Percentiles rank a stretch among this genome's conserved stretches.
phyloP scores from a whole-genome alignment of 2,113 vertebrate genomes.

The Hiodon tergisus region DNA sequence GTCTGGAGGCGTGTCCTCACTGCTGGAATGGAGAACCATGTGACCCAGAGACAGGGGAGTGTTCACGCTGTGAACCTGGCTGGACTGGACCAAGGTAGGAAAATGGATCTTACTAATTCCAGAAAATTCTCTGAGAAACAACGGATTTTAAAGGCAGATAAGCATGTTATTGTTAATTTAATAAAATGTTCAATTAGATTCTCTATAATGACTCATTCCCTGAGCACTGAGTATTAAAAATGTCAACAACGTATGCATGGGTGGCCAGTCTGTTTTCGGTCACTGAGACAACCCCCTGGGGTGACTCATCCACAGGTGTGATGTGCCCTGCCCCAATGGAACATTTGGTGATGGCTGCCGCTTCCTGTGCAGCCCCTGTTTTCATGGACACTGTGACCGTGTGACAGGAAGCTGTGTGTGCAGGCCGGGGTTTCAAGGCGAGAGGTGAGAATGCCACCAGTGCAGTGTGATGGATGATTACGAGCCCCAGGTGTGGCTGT shows the following conservation, averaged over 20 bases:
- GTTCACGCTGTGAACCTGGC: slow-evolving; percentile 73
- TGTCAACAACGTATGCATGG: no score
- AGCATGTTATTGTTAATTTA: background rate
- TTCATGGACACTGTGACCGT: slow-evolving; percentile 72
- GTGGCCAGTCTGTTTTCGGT: background rate
- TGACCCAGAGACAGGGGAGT: slow-evolving; percentile 66
- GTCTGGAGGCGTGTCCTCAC: slow-evolving; percentile 66
- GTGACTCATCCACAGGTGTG: slow-evolving; percentile 66
- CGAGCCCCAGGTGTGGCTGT: background rate
- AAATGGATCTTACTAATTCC: background rate
- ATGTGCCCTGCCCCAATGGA: slow-evolving; percentile 61
- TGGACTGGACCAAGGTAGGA: slow-evolving; percentile 74
- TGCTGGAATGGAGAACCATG: slow-evolving; percentile 70
- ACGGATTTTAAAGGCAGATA: background rate
- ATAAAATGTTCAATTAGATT: background rate
- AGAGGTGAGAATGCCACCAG: slow-evolving; percentile 64
- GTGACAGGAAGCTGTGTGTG: slow-evolving; percentile 82
- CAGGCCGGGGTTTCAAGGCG: slow-evolving; percentile 74
- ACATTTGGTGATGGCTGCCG: slow-evolving; percentile 75
- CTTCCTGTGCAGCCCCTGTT: slow-evolving; percentile 67
- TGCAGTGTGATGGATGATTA: background rate
- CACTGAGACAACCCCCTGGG: background rate
- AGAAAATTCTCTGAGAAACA: no score
- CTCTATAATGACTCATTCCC: background rate
- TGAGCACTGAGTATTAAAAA: no score